phyloP scores from a whole-genome alignment of 2,113 vertebrate genomes.

The Scartelaos histophorus region DNA sequence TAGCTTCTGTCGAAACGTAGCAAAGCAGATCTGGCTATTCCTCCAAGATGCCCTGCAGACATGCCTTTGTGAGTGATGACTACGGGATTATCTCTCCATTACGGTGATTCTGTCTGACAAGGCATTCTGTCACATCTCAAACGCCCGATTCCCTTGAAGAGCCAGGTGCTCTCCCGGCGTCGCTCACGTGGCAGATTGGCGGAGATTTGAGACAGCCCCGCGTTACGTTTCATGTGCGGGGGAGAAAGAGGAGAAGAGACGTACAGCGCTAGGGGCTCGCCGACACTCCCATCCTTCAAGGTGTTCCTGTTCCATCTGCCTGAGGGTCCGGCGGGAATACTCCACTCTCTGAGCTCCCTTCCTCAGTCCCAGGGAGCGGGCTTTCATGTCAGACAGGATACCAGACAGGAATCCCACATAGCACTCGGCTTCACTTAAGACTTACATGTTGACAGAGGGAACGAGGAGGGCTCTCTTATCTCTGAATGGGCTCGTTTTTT shows the following conservation, averaged over 20 bases:
- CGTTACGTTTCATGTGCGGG: constrained; percentile 61
- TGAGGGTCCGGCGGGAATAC: constrained; percentile 71
- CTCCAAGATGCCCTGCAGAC: constrained; percentile 68
- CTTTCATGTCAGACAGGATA: constrained; percentile 80
- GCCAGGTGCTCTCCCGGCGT: constrained; percentile 66
- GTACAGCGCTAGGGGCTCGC: constrained; percentile 35
- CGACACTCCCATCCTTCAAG: constrained; percentile 76
- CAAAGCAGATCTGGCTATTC: constrained; percentile 56
- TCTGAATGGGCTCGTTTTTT: constrained; percentile 51
- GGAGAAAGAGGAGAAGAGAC: constrained; percentile 40
- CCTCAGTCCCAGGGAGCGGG: constrained; percentile 63
- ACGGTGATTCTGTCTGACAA: constrained; percentile 71
- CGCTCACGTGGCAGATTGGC: constrained; percentile 63
- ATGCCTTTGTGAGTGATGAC: constrained; percentile 71
- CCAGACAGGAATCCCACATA: constrained; percentile 76
- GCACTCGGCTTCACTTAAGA: constrained; percentile 69
- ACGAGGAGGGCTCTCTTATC: constrained; percentile 62
- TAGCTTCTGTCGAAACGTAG: constrained; percentile 43
- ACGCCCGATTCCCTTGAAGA: constrained; percentile 68
- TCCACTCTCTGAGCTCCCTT: constrained; percentile 63
- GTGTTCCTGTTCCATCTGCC: constrained; percentile 75
- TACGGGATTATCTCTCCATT: constrained; percentile 71
- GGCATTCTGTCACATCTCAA: constrained; percentile 72
- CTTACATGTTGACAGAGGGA: constrained; percentile 73
- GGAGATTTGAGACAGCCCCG: constrained; percentile 66